Evolutionary conservation across 2,797 vertebrate genomes (phyloP).

Genomic region (Pipistrellus kuhlii): DNA sequence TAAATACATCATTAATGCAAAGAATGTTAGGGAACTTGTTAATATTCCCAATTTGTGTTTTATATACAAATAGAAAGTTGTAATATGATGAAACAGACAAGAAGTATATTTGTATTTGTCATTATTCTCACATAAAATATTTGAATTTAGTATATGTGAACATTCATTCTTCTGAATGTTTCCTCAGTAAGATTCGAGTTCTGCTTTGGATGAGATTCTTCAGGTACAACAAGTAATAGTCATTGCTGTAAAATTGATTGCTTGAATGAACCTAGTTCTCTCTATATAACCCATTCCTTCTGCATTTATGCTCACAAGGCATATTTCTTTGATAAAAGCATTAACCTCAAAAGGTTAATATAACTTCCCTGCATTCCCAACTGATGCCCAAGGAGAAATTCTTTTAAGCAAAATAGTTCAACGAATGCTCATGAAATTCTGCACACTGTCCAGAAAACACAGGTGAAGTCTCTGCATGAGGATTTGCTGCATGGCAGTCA

Average conservation of each 20-base stretch:
- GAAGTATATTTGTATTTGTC: neutral
- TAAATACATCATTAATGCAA: neutral
- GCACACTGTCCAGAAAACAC: neutral
- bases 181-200: neutral
- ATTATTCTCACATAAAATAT: conserved; percentile 10
- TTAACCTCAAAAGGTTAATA: conserved; percentile 1
- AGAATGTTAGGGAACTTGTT: neutral
- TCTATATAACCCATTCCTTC: neutral
- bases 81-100: neutral
- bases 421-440: neutral
- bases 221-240: neutral
- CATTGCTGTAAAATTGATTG: neutral
- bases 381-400: neutral
- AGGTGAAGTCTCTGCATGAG: neutral
- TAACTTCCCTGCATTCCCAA: neutral
- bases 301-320: neutral
- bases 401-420: conserved; percentile 1
- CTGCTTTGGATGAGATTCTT: conserved; percentile 15
- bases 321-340: conserved; percentile 3
- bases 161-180: neutral
- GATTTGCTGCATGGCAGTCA: neutral
- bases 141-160: neutral
- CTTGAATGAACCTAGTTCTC: conserved; percentile 10
- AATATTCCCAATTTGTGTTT: neutral
- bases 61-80: neutral